These are phyloP conservation scores for Puffinus mauretanicus DNA, from an alignment of 2,113 vertebrate genomes.

Conservation along the genomic window DNA sequence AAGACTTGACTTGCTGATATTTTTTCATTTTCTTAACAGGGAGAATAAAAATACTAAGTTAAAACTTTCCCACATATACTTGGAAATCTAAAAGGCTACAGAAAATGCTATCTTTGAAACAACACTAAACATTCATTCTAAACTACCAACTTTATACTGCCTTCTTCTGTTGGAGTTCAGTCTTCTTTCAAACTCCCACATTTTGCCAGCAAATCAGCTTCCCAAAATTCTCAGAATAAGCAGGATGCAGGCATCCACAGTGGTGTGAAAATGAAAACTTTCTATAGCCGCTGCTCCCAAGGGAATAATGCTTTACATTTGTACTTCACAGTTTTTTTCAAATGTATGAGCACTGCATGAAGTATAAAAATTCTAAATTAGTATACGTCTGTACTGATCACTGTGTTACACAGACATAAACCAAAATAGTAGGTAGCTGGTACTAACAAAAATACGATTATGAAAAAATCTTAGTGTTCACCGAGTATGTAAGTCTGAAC, in stretches of 20 bases:
- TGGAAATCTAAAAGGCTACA: background rate
- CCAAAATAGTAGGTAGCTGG: background rate
- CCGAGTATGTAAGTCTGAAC: fast-evolving
- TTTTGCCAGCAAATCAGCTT: background rate
- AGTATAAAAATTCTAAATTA: background rate
- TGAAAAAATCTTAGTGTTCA: background rate
- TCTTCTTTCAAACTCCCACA: background rate
- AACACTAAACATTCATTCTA: background rate
- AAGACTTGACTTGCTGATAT: background rate
- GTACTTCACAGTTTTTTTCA: background rate
- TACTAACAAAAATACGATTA: background rate
- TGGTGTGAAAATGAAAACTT: background rate
- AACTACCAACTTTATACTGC: background rate
- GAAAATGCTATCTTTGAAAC: background rate
- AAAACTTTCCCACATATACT: background rate
- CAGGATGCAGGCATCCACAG: background rate
- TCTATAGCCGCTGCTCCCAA: background rate
- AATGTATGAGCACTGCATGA: background rate
- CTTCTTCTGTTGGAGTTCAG: background rate
- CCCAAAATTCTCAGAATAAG: background rate
- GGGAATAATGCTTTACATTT: background rate
- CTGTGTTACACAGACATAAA: background rate
- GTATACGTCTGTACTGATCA: background rate
- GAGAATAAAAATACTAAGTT: background rate
- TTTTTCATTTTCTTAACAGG: background rate